Percentiles rank a stretch among this genome's conserved stretches.
phyloP scores from a whole-genome alignment of 1,140 invertebrate genomes.

The Nebria ingens region DNA sequence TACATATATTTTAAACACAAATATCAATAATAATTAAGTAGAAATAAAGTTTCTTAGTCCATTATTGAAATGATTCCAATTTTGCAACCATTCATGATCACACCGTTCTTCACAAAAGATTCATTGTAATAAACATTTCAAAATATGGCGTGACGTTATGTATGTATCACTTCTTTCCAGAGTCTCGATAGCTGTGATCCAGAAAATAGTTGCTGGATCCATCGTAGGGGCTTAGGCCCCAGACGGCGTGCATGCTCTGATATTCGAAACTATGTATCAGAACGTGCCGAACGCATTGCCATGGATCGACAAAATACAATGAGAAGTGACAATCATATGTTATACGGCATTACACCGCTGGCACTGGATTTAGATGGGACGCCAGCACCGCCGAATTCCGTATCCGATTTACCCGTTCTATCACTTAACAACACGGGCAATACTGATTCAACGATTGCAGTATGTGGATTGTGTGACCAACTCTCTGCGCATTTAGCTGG shows the following conservation, averaged over 20 bases:
- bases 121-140: too few relatives aligned
- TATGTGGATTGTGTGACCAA: slow-evolving; percentile 31
- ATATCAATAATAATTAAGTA: too few relatives aligned
- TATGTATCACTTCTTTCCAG: too few relatives aligned
- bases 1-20: too few relatives aligned
- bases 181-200: slow-evolving; percentile 9
- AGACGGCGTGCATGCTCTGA: slow-evolving; percentile 25
- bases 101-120: too few relatives aligned
- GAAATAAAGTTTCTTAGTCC: too few relatives aligned
- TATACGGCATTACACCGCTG: slow-evolving; percentile 12
- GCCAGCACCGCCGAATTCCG: not conserved
- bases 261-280: slow-evolving; percentile 27
- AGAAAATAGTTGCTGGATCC: slow-evolving; percentile 10
- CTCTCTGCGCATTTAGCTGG: slow-evolving; percentile 27
- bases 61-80: too few relatives aligned
- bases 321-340: slow-evolving; percentile 34
- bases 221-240: slow-evolving; percentile 16
- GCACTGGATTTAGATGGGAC: not conserved
- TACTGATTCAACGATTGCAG: slow-evolving; percentile 10
- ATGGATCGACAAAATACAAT: slow-evolving; percentile 17
- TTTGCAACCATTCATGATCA: too few relatives aligned
- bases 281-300: slow-evolving; percentile 19
- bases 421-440: not conserved
- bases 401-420: not conserved
- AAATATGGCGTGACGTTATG: too few relatives aligned